phyloP scores from a whole-genome alignment of 2,888 invertebrate genomes.

The Drosophila borborema region DNA sequence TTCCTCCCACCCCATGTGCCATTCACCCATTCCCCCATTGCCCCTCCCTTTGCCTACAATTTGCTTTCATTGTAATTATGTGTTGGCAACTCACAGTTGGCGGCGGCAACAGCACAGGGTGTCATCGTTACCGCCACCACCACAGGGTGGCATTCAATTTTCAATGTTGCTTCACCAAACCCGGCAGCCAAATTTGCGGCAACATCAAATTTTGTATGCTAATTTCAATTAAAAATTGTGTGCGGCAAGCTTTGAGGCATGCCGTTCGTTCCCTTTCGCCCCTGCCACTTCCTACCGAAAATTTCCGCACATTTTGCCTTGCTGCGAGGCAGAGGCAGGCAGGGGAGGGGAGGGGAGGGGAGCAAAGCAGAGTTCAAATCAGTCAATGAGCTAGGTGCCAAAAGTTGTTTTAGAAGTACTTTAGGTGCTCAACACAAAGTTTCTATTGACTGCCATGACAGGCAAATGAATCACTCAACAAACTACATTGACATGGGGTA shows the following conservation, averaged over 20 bases:
- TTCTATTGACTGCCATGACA: conserved; percentile 12
- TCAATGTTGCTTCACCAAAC: conserved; percentile 8
- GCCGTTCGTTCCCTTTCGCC: background rate
- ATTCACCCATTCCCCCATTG: background rate
- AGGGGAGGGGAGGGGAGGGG: too few species aligned
- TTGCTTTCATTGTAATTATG: conserved; percentile 52
- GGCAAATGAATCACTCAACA: conserved; percentile 36
- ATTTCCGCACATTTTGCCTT: background rate
- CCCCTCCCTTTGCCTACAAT: background rate
- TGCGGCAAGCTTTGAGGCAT: conserved; percentile 14
- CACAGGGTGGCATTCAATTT: conserved; percentile 35
- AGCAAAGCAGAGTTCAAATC: conserved; percentile 37
- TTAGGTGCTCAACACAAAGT: conserved; percentile 25
- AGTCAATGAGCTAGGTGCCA: conserved; percentile 33
- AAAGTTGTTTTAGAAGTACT: conserved; percentile 24
- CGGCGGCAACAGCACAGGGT: conserved; percentile 29
- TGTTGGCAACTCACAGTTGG: conserved; percentile 47
- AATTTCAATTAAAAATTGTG: conserved; percentile 73
- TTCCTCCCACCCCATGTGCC: background rate
- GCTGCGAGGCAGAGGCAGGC: background rate
- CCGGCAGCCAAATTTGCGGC: conserved; percentile 47
- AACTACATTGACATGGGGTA: conserved; percentile 4
- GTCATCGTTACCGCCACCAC: conserved; percentile 1
- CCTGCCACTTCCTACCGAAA: background rate
- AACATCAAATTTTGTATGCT: conserved; percentile 62